Base-by-base conservation (phyloP, 1,140 invertebrate genomes). In the Hylyphantes graminicola region DNA sequence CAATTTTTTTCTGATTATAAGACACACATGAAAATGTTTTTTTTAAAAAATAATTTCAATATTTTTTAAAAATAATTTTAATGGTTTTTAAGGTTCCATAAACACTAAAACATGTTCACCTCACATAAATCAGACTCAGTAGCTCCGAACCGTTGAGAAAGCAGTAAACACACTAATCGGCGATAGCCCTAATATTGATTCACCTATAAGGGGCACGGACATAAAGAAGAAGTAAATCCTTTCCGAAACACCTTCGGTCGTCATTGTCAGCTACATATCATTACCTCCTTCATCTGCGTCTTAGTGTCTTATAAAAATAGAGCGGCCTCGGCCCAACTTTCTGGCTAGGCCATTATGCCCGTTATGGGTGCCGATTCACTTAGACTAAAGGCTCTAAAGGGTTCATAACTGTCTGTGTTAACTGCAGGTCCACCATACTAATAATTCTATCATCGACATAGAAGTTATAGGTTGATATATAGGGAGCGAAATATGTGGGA, bases 331-430 rank as follows among this genome's bases (percentile, higher is more conserved):
- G 77, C 19, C 15, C 53, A 80, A 70, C 72, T 80, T 83, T 67
- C 59, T 21, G 19, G 12, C 50, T 59, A 17, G 48, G 50, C 80
- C 21, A 67, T 83, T 75, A 83, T 48, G 80, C 57, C 51, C 48
- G 80, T 83, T 83, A 83, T 83, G 80, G 80, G n/a, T n/a, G 80
- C 80, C 17, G 65, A 21, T 63, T 57, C 72, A 83, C 80, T 83
- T 83, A 83, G 72, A 35, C 4, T n/a, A 17, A 73, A 50, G 80
- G 72, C 80, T 65, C 70, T 83, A 67, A 83, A 74, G 80, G 61
- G 80, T 74, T 83, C 80, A 83, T 83, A 83, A 83, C 80, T 83
- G 80, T 83, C 80, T 15, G 7, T n/a, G n/a, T 83, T 83, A 83
- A 83, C 50, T 13, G 61, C 68, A 10, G 53, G 48, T 13, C 17